These are phyloP conservation scores for Hypomecis atomaria DNA, from an alignment of 2,888 invertebrate genomes.

Conservation along the genomic window DNA sequence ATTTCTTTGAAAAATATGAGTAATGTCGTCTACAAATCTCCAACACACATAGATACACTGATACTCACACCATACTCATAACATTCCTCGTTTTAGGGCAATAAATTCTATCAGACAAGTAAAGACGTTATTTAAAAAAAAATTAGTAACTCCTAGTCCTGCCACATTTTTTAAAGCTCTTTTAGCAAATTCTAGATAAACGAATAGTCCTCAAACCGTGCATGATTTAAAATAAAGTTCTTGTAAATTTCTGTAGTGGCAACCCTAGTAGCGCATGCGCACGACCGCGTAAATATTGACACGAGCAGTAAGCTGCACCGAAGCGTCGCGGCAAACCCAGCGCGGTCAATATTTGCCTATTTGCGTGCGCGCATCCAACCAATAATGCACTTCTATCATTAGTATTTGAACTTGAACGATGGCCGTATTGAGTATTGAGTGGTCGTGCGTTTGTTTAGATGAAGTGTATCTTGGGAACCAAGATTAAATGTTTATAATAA, in stretches of 20 bases:
- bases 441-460: conserved; percentile 9
- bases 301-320: conserved; percentile 78
- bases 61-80: too few relatives aligned
- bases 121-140: too few relatives aligned
- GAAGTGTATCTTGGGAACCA: conserved; percentile 8
- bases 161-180: too few relatives aligned
- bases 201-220: too few relatives aligned
- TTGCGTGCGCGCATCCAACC: conserved; percentile 59
- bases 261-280: conserved; percentile 68
- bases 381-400: conserved; percentile 53
- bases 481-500: conserved; percentile 39
- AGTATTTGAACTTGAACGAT: conserved; percentile 32
- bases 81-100: too few relatives aligned
- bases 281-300: conserved; percentile 76
- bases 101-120: too few relatives aligned
- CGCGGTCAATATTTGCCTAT: conserved; percentile 75
- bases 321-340: conserved; percentile 73
- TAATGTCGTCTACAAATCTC: too few relatives aligned
- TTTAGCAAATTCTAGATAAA: too few relatives aligned
- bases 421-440: conserved; percentile 11
- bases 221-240: conserved; percentile 5
- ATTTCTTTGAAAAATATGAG: too few relatives aligned
- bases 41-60: too few relatives aligned
- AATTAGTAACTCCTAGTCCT: too few relatives aligned
- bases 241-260: conserved; percentile 37